phyloP scores from a whole-genome alignment of 2,113 vertebrate genomes.

The Forbesichthys agassizii region DNA sequence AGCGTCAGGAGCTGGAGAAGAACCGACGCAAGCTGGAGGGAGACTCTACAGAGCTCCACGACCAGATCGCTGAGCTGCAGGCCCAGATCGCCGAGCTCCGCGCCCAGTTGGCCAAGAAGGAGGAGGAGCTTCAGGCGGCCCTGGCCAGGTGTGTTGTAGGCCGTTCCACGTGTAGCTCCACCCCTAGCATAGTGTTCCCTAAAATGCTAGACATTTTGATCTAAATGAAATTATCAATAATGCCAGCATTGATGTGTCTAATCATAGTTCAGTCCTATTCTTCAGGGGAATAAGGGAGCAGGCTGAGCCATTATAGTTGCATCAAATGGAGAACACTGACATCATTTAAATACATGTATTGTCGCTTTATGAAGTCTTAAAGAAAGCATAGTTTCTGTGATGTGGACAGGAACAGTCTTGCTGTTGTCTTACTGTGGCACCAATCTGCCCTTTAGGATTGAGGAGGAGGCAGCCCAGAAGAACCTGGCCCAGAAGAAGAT shows the following conservation, averaged over 20 bases:
- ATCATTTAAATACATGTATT: too few species aligned
- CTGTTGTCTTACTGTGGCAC: not conserved
- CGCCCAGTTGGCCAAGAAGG: slow-evolving; percentile 94
- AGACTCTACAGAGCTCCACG: slow-evolving; percentile 87
- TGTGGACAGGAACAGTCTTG: not conserved
- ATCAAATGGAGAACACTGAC: too few species aligned
- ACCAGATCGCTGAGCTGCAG: slow-evolving; percentile 96
- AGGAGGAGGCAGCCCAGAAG: slow-evolving; percentile 94
- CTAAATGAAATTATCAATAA: too few species aligned
- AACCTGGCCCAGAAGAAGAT: slow-evolving; percentile 96
- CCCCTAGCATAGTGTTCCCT: too few species aligned
- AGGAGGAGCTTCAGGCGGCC: slow-evolving; percentile 94
- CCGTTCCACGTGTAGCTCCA: too few species aligned
- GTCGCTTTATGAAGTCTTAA: too few species aligned
- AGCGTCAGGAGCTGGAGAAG: slow-evolving; percentile 95
- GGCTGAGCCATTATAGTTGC: too few species aligned
- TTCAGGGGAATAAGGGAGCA: too few species aligned
- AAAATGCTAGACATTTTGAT: too few species aligned
- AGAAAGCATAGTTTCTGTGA: too few species aligned
- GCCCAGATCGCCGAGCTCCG: slow-evolving; percentile 96
- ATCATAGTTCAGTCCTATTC: too few species aligned
- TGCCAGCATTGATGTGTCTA: too few species aligned
- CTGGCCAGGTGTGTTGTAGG: slow-evolving; percentile 82
- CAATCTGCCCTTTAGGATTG: slow-evolving; percentile 79
- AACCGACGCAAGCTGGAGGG: slow-evolving; percentile 95